phyloP scores from a whole-genome alignment of 2,113 vertebrate species.

The Pelmatolapia mariae region DNA sequence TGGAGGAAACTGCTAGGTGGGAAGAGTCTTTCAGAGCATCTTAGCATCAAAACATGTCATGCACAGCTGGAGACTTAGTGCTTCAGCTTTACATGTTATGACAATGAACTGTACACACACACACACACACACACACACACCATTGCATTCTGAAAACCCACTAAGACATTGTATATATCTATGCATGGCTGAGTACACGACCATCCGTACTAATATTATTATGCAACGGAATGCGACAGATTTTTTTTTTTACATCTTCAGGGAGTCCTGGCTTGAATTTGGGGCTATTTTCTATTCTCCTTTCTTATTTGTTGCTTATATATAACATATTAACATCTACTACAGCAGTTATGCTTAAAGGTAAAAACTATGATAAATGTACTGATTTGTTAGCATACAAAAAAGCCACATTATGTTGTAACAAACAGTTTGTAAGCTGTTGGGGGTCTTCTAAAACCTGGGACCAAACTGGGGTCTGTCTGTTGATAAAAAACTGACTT shows the following conservation, averaged over 20 bases:
- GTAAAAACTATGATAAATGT: not conserved
- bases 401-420: not conserved
- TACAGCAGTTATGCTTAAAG: not conserved
- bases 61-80: not conserved
- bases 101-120: not conserved
- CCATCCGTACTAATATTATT: not conserved
- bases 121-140: not conserved
- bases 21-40: slow-evolving; percentile 20
- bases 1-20: not conserved
- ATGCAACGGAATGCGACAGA: not conserved
- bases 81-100: not conserved
- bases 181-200: not conserved
- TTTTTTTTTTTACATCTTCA: not conserved
- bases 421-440: not conserved
- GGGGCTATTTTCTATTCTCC: not conserved
- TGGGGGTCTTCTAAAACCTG: not conserved
- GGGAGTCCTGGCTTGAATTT: not conserved
- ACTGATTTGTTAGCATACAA: not conserved
- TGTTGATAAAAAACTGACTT: not conserved
- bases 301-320: not conserved
- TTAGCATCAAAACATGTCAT: slow-evolving; percentile 9
- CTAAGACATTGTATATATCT: not conserved
- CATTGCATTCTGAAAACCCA: not conserved
- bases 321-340: not conserved
- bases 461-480: not conserved